phyloP scores from a whole-genome alignment of 2,888 invertebrate species.

The Stenurella melanura region DNA sequence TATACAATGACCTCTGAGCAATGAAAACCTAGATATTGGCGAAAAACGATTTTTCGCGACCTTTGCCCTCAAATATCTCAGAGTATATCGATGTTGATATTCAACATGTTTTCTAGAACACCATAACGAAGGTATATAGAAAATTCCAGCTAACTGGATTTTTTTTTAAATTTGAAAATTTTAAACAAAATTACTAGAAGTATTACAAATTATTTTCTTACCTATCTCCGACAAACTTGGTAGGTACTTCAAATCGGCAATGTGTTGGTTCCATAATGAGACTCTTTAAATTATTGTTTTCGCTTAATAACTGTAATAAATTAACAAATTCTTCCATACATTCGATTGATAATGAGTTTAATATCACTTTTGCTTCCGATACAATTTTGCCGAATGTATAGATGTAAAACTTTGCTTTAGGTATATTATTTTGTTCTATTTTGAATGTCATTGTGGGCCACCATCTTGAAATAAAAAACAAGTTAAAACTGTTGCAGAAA shows the following conservation, averaged over 20 bases:
- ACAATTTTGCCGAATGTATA: constrained; percentile 68
- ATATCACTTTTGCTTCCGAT: constrained; percentile 66
- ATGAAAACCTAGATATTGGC: no score
- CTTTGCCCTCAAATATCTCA: no score
- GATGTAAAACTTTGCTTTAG: constrained; percentile 68
- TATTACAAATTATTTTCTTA: constrained; percentile 20
- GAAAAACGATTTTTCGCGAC: no score
- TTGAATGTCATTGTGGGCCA: constrained; percentile 70
- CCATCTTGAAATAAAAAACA: constrained; percentile 65
- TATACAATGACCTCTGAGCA: no score
- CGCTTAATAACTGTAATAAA: constrained; percentile 67
- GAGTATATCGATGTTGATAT: no score
- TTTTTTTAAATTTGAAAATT: no score
- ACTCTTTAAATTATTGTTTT: constrained; percentile 69
- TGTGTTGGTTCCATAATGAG: constrained; percentile 71
- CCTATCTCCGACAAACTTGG: constrained; percentile 16
- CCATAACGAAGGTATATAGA: no score
- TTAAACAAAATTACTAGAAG: no score
- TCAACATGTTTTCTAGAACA: no score
- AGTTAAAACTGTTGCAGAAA: no score
- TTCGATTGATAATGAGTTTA: constrained; percentile 67
- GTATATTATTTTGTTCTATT: constrained; percentile 65
- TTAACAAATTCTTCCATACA: constrained; percentile 70
- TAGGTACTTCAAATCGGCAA: constrained; percentile 67
- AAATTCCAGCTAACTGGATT: no score